These are phyloP conservation scores for Perccottus glenii DNA, from an alignment of 2,113 vertebrate species.

Conservation along the genomic window DNA sequence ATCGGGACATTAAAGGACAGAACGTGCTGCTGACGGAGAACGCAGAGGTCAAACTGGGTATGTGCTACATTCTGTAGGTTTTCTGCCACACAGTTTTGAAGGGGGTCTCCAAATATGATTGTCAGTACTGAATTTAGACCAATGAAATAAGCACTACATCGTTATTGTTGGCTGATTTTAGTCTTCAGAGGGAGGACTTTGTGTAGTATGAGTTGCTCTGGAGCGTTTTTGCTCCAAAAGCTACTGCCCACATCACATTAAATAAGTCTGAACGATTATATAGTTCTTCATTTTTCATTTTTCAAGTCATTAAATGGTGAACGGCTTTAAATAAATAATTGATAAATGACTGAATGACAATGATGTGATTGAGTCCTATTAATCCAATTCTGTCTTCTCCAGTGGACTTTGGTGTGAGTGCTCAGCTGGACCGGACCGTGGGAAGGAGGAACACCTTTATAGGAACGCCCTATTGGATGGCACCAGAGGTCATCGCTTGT, in stretches of 20 bases:
- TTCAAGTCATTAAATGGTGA: too few relatives aligned
- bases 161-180: too few relatives aligned
- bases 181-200: too few relatives aligned
- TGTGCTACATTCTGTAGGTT: constrained; percentile 22
- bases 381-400: constrained; percentile 2
- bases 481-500: constrained; percentile 97
- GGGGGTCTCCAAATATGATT: not conserved
- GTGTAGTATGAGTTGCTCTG: too few relatives aligned
- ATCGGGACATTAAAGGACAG: constrained; percentile 98
- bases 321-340: too few relatives aligned
- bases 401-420: constrained; percentile 98
- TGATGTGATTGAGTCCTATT: too few relatives aligned
- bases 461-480: constrained; percentile 98
- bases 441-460: constrained; percentile 98
- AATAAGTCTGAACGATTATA: too few relatives aligned
- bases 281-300: too few relatives aligned
- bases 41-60: constrained; percentile 97
- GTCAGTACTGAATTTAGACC: constrained; percentile 9
- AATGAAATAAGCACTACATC: too few relatives aligned
- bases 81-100: constrained; percentile 1
- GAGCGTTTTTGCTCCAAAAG: too few relatives aligned
- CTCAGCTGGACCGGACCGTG: constrained; percentile 96
- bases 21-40: constrained; percentile 98
- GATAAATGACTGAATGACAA: too few relatives aligned
- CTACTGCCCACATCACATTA: too few relatives aligned